Evolutionary conservation across 2,888 invertebrate genomes (phyloP).

Genomic region (Ditula angustiorana): DNA sequence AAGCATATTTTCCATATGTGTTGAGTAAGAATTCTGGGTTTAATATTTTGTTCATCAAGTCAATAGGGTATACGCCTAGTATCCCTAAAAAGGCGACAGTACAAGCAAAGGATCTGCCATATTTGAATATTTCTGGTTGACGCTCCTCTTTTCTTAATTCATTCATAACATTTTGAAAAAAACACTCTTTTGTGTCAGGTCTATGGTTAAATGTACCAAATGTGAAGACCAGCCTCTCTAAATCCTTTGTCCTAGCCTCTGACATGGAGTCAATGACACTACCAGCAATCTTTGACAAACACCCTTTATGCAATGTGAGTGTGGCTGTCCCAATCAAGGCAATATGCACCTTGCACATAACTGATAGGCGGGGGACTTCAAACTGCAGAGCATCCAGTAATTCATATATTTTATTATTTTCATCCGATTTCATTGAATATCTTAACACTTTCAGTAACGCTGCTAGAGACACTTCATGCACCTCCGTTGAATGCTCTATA

Average conservation of each 20-base stretch:
- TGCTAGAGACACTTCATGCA: conserved; percentile 88
- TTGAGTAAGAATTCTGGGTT: conserved; percentile 83
- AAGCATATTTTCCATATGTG: conserved; percentile 80
- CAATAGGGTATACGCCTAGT: conserved; percentile 83
- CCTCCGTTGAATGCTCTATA: conserved; percentile 74
- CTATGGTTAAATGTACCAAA: conserved; percentile 87
- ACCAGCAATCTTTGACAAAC: conserved; percentile 76
- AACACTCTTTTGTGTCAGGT: conserved; percentile 72
- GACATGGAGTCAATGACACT: conserved; percentile 78
- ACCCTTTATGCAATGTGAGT: conserved; percentile 66
- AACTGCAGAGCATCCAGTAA: conserved; percentile 83
- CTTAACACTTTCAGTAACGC: conserved; percentile 88
- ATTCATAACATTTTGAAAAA: conserved; percentile 69
- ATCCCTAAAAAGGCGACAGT: conserved; percentile 87
- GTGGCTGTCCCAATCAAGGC: conserved; percentile 86
- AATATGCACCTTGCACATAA: conserved; percentile 88
- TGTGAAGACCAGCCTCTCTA: conserved; percentile 88
- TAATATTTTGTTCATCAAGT: conserved; percentile 86
- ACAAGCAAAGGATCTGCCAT: conserved; percentile 86
- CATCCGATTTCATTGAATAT: conserved; percentile 80
- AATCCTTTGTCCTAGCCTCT: conserved; percentile 88
- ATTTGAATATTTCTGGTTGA: conserved; percentile 80
- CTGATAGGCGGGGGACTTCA: conserved; percentile 86
- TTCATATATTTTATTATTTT: conserved; percentile 74
- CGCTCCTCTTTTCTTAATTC: conserved; percentile 84